Base-by-base conservation (phyloP, 2,888 invertebrate genomes). In the Microctonus aethiopoides region DNA sequence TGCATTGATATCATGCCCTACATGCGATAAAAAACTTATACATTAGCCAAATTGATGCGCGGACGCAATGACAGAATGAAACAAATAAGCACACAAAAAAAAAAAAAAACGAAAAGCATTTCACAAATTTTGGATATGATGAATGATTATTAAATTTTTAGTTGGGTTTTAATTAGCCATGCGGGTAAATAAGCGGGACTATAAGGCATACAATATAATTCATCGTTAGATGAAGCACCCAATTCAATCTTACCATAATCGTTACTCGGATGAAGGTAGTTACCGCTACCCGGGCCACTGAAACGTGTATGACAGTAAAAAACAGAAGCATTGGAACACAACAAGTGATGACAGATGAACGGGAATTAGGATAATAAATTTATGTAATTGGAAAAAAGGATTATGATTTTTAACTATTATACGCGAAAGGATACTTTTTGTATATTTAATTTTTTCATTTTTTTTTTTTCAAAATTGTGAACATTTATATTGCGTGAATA, bases 261-360 rank as follows among this genome's bases (percentile, higher is more conserved):
- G 78, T 81, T 84, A 84, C 84, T 85, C 79, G 86, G 86, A 82
- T 86, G 86, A 63, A 86, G 86, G 81, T 84, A 86, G 82, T 86
- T 86, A 84, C 86, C 84, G 85, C 85, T 84, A 85, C 83, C 84
- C 77, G 86, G 83, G 80, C 86, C 86, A 82, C 86, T 86, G 86
- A 86, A 86, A 76, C 70, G 85, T 46, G 46, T 84, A 85, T 79
- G 84, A 84, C 78, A 83, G 80, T 83, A 77, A 81, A 46, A 81
- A 81, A 84, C 79, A 83, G 78, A 78, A 80, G 79, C 83, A 80
- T 78, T 76, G 77, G 79, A 80, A 74, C 72, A 78, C 76, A 76
- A 71, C 64, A 57, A 74, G 59, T 46, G 46, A 46, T 46, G 46
- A 46, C 16, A 16, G 16, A 46, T 46, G 46, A 46, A 46, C 6